These are phyloP conservation scores for Gobionotothen gibberifrons DNA, from an alignment of 2,797 vertebrate species.

Conservation along the genomic window DNA sequence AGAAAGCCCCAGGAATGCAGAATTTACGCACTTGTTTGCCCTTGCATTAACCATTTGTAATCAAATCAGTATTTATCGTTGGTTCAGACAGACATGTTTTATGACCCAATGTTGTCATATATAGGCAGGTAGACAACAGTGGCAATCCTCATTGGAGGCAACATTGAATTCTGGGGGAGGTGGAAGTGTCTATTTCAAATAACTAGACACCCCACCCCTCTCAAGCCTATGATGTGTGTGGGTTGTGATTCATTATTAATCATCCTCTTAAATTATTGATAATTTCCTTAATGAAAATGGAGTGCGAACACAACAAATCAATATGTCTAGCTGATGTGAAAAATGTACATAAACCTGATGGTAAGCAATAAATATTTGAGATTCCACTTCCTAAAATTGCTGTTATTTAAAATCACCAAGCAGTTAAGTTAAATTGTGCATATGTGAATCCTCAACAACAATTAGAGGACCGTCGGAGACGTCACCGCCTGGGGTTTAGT, in stretches of 20 bases:
- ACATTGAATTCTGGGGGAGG: slow-evolving; percentile 46
- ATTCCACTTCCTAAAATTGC: background rate
- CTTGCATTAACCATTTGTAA: slow-evolving; percentile 85
- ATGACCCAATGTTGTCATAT: slow-evolving; percentile 65
- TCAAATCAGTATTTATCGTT: slow-evolving; percentile 84
- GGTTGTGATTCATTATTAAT: slow-evolving; percentile 59
- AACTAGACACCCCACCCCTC: slow-evolving; percentile 39
- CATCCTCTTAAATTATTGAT: slow-evolving; percentile 69
- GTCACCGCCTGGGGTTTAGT: slow-evolving; percentile 38
- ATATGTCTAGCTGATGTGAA: slow-evolving; percentile 54
- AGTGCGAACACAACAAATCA: slow-evolving; percentile 59
- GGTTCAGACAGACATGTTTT: slow-evolving; percentile 75
- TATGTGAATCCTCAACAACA: slow-evolving; percentile 37
- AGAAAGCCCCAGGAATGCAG: slow-evolving; percentile 80
- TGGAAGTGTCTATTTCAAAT: slow-evolving; percentile 52
- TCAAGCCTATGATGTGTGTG: slow-evolving; percentile 63
- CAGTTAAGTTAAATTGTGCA: slow-evolving; percentile 18
- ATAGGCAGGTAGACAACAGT: slow-evolving; percentile 65
- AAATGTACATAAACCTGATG: slow-evolving; percentile 22
- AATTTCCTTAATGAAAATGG: slow-evolving; percentile 65
- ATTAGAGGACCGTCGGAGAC: slow-evolving; percentile 46
- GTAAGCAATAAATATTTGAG: slow-evolving; percentile 10
- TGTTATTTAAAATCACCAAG: slow-evolving; percentile 14
- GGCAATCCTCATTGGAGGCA: slow-evolving; percentile 49
- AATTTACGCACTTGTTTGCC: slow-evolving; percentile 84